phyloP scores from a whole-genome alignment of 2,888 invertebrate species.

The Saturnia pavonia region DNA sequence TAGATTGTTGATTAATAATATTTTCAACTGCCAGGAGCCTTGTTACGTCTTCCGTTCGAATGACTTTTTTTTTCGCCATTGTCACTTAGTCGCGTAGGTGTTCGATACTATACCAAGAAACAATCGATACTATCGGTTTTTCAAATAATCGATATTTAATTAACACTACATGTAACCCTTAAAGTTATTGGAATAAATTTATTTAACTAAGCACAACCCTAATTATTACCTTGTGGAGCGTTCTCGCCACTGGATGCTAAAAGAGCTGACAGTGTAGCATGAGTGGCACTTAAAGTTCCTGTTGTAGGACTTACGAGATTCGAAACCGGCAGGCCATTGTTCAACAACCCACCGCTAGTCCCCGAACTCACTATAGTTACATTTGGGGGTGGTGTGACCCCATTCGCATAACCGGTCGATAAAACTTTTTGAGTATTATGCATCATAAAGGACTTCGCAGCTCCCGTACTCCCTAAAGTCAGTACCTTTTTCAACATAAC shows the following conservation, averaged over 20 bases:
- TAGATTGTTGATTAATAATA: too few relatives aligned
- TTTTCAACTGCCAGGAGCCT: too few relatives aligned
- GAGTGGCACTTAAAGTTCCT: slow-evolving; percentile 74
- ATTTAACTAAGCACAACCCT: neutral
- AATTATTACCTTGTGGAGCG: slow-evolving; percentile 37
- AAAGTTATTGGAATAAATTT: neutral
- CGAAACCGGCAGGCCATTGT: too few relatives aligned
- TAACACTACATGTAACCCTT: too few relatives aligned
- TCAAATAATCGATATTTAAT: too few relatives aligned
- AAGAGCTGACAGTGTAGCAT: slow-evolving; percentile 74
- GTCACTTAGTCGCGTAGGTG: too few relatives aligned
- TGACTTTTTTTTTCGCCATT: too few relatives aligned
- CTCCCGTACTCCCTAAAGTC: slow-evolving; percentile 72
- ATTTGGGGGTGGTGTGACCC: slow-evolving; percentile 70
- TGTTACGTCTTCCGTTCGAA: too few relatives aligned
- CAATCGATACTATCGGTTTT: too few relatives aligned
- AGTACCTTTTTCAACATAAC: slow-evolving; percentile 79
- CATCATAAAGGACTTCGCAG: slow-evolving; percentile 77
- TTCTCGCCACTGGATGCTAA: slow-evolving; percentile 56
- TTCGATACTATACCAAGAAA: too few relatives aligned
- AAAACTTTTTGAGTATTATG: slow-evolving; percentile 76
- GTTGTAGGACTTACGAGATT: slow-evolving; percentile 60
- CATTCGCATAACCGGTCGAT: slow-evolving; percentile 73
- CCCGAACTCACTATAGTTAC: slow-evolving; percentile 77
- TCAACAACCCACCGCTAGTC: slow-evolving; percentile 55